A percentile compares a stretch with the other conserved stretches of the same genome.
These are phyloP conservation scores for Mesorhabditis belari DNA, from an alignment of 2,888 invertebrate species.

Conservation along the genomic window DNA sequence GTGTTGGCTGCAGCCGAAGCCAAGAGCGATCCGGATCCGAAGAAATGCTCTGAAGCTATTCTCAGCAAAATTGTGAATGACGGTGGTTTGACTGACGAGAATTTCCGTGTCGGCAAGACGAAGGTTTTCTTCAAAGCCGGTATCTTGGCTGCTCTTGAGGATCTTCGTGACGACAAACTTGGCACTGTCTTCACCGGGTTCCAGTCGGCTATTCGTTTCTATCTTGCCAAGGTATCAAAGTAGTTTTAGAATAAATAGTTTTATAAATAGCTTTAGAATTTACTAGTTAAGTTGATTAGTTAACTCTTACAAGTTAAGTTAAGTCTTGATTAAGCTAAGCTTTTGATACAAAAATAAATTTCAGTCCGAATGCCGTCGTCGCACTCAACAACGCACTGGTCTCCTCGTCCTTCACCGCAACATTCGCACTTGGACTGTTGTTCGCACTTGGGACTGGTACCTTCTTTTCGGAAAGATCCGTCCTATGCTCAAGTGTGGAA, in stretches of 20 bases:
- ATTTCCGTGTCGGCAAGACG: constrained; percentile 40
- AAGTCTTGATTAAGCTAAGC: no score
- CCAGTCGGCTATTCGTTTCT: constrained; percentile 59
- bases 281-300: no score
- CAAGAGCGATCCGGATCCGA: constrained; percentile 54
- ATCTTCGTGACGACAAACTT: constrained; percentile 91
- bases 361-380: constrained; percentile 12
- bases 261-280: no score
- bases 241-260: no score
- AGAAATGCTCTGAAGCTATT: constrained; percentile 74
- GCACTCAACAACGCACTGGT: constrained; percentile 60
- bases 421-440: constrained; percentile 27
- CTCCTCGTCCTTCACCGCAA: constrained; percentile 28
- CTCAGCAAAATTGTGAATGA: constrained; percentile 57
- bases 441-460: constrained; percentile 74
- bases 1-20: constrained; percentile 86
- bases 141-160: constrained; percentile 99
- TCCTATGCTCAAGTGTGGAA: constrained; percentile 84
- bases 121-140: constrained; percentile 67
- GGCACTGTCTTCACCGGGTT: constrained; percentile 91
- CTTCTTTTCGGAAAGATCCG: constrained; percentile 85
- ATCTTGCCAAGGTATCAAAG: constrained; percentile 9
- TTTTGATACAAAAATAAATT: no score
- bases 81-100: constrained; percentile 62
- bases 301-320: no score